Conservation (phyloP, 2,797 vertebrate species). For the Chaetophractus vellerosus region DNA sequence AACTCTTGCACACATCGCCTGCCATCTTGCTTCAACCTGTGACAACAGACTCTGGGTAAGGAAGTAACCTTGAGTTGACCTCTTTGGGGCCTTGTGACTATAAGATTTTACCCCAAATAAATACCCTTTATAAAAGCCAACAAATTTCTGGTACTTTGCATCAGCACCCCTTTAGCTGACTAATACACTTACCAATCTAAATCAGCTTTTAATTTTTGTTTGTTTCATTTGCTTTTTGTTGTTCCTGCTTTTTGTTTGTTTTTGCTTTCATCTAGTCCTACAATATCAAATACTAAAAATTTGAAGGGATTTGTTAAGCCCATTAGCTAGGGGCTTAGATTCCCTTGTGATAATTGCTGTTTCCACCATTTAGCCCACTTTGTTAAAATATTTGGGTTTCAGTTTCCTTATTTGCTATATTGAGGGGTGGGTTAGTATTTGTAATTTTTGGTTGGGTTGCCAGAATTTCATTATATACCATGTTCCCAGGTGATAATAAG, state of each 20-base stretch:
- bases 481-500: neutral
- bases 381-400: neutral
- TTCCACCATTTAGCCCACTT: neutral
- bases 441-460: neutral
- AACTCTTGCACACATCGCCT: too few species aligned
- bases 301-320: slow-evolving; percentile 26
- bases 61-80: too few species aligned
- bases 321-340: neutral
- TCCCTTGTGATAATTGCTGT: neutral
- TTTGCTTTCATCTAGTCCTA: neutral
- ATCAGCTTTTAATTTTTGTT: neutral
- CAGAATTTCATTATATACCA: neutral
- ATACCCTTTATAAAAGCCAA: too few species aligned
- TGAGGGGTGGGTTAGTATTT: neutral
- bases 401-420: slow-evolving; percentile 21
- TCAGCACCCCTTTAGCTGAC: too few species aligned
- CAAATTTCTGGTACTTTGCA: too few species aligned
- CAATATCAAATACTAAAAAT: neutral
- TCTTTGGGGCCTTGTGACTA: too few species aligned
- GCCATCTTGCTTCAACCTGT: too few species aligned
- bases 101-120: too few species aligned
- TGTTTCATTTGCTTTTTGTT: neutral
- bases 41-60: too few species aligned
- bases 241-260: too few species aligned
- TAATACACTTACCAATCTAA: neutral